A percentile compares a stretch with the other conserved stretches of the same genome.
Evolutionary conservation across 2,113 vertebrate genomes (phyloP).

Genomic region (Rhinoderma darwinii): DNA sequence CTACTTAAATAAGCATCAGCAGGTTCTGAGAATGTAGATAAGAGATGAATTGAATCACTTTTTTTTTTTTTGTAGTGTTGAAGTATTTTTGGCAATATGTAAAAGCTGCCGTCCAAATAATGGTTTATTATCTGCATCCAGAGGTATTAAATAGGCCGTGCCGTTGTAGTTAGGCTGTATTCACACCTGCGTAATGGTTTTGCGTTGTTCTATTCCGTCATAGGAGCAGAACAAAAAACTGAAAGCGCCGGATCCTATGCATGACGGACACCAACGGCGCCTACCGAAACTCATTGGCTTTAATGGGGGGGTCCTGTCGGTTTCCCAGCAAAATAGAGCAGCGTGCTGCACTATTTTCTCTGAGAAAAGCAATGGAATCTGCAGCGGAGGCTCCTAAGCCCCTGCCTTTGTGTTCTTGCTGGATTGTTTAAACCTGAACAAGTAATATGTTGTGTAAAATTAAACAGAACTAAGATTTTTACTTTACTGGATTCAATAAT

Average conservation of each 20-base stretch:
- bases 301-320: too few species aligned
- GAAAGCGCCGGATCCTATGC: too few species aligned
- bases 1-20: conserved; percentile 24
- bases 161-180: too few species aligned
- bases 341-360: too few species aligned
- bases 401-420: neutral
- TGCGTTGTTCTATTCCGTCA: too few species aligned
- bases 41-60: conserved; percentile 1
- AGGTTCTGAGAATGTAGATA: conserved; percentile 31
- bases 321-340: too few species aligned
- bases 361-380: too few species aligned
- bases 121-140: neutral
- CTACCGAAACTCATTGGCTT: too few species aligned
- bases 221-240: too few species aligned
- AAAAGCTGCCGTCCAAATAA: neutral
- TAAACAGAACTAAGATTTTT: conserved; percentile 20
- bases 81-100: neutral
- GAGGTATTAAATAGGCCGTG: neutral
- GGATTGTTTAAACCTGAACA: neutral
- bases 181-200: too few species aligned
- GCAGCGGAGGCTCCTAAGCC: too few species aligned
- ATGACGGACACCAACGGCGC: too few species aligned
- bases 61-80: conserved; percentile 4
- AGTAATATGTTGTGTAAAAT: neutral
- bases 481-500: neutral